Percentiles rank a stretch among this genome's conserved stretches.
These are phyloP conservation scores for Cossypha caffra DNA, from an alignment of 2,797 vertebrate species.

Conservation along the genomic window DNA sequence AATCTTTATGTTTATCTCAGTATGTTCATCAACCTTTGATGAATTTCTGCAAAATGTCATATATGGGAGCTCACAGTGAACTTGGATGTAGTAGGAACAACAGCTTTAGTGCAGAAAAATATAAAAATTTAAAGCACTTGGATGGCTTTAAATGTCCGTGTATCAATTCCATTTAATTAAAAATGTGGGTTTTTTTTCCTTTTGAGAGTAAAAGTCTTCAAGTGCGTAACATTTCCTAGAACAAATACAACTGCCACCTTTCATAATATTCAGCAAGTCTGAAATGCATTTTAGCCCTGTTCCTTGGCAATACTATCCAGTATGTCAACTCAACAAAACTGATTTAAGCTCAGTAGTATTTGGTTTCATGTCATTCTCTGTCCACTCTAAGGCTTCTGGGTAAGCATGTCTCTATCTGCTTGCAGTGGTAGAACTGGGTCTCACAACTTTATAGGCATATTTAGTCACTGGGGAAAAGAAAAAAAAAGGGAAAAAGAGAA, in stretches of 20 bases:
- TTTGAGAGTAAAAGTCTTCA: background rate
- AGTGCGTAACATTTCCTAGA: background rate
- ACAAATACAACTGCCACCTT: background rate
- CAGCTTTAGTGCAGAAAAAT: background rate
- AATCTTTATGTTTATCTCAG: background rate
- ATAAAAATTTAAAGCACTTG: background rate
- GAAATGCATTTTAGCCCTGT: background rate
- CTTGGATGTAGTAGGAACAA: background rate
- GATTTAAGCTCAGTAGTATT: background rate
- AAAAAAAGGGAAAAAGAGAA: background rate
- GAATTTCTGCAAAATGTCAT: background rate
- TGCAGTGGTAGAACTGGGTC: background rate
- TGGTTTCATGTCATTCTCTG: background rate
- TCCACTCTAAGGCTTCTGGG: background rate
- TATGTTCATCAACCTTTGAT: background rate
- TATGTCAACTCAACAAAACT: background rate
- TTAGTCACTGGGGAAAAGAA: background rate
- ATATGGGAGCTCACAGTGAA: background rate
- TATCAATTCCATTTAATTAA: background rate
- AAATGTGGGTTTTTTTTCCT: background rate
- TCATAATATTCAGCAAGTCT: background rate
- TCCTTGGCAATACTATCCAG: background rate
- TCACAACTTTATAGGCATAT: background rate
- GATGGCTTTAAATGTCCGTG: background rate
- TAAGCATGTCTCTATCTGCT: background rate